These are phyloP conservation scores for Ammodytes marinus DNA, from an alignment of 2,113 vertebrate genomes.

Conservation along the genomic window DNA sequence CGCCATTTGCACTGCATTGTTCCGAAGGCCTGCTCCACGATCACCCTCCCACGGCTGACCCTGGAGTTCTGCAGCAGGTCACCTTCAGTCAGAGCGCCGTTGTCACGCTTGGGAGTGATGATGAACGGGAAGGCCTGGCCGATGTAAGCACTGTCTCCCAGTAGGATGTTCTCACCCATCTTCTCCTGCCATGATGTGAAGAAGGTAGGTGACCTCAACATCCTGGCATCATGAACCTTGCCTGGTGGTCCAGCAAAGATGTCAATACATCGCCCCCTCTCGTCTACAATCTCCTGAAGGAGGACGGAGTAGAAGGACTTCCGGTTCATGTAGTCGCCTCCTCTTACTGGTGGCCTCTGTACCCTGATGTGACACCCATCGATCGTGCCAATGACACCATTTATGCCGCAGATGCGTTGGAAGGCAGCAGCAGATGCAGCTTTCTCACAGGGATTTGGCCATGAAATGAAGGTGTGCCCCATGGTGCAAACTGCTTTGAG, in stretches of 20 bases:
- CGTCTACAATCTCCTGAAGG: background rate
- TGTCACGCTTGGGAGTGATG: constrained; percentile 4
- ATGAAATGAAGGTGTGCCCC: no score
- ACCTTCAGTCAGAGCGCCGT: no score
- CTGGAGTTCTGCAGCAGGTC: background rate
- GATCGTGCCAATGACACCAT: no score
- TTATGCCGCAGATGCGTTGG: no score
- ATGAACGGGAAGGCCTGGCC: constrained; percentile 3
- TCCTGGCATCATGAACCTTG: constrained; percentile 8
- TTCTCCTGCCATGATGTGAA: constrained; percentile 13
- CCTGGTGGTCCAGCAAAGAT: constrained; percentile 11
- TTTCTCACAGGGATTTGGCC: no score
- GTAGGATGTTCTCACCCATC: background rate
- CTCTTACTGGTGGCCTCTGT: background rate
- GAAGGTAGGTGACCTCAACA: constrained; percentile 7
- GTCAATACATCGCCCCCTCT: background rate
- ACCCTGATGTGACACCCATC: no score
- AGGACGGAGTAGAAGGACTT: background rate
- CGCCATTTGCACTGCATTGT: constrained; percentile 11
- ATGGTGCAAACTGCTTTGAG: background rate
- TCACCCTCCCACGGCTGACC: background rate
- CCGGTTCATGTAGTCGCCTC: background rate
- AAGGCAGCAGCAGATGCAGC: no score
- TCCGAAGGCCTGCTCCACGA: background rate
- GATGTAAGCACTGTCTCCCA: background rate